Percentiles rank a stretch among this genome's conserved stretches.
Conservation (phyloP, 1,140 invertebrate genomes). For the Macrotrachela quadricornifera region DNA sequence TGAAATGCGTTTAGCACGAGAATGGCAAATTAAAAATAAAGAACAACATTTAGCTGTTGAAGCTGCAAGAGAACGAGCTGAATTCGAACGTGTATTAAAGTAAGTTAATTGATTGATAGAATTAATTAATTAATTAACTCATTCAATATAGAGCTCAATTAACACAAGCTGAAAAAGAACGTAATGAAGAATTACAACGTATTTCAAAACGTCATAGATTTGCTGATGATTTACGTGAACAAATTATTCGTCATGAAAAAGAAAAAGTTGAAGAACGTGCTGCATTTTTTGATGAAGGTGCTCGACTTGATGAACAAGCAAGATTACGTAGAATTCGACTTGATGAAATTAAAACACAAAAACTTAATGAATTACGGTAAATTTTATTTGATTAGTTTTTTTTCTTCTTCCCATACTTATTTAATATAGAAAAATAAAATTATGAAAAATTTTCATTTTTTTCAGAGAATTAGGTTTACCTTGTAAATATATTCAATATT, state of each 20-base stretch:
- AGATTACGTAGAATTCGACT: constrained; percentile 19
- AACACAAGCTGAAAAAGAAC: constrained; percentile 27
- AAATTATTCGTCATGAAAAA: constrained; percentile 28
- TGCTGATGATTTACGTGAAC: constrained; percentile 22
- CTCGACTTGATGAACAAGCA: constrained; percentile 27
- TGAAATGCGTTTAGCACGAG: constrained; percentile 23
- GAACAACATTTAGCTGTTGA: constrained; percentile 30
- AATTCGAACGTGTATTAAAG: constrained; percentile 30
- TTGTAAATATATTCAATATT: too few relatives aligned
- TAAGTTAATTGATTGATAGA: constrained; percentile 4
- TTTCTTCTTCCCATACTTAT: too few relatives aligned
- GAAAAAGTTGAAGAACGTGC: constrained; percentile 21
- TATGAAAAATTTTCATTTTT: too few relatives aligned
- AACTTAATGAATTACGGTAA: constrained; percentile 26
- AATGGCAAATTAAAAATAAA: constrained; percentile 26
- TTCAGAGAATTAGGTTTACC: too few relatives aligned
- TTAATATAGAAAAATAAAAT: too few relatives aligned
- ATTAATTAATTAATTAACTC: background rate
- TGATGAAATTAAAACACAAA: constrained; percentile 29
- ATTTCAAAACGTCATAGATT: constrained; percentile 13
- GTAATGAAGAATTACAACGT: constrained; percentile 16
- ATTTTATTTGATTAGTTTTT: constrained; percentile 6
- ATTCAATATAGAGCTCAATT: constrained; percentile 29
- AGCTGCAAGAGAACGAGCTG: constrained; percentile 25
- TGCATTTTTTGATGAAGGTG: constrained; percentile 30